A percentile compares a stretch with the other conserved stretches of the same genome.
Evolutionary conservation across 2,888 invertebrate genomes (phyloP).

Genomic region (Eupithecia centaureata): DNA sequence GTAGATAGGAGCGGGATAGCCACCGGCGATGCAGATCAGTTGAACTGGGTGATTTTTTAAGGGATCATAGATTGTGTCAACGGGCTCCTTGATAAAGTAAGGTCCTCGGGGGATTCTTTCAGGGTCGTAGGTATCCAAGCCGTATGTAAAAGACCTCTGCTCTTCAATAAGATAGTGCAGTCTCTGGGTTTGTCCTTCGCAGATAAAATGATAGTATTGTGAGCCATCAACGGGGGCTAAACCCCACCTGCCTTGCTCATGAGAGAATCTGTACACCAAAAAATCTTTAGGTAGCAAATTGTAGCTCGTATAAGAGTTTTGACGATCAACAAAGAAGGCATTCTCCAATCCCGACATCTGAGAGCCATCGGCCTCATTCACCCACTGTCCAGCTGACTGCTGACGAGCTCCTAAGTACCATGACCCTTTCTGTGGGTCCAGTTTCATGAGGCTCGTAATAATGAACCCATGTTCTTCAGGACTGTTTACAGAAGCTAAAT

Average conservation of each 20-base stretch:
- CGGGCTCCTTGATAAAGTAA: slow-evolving; percentile 93
- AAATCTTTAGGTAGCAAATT: slow-evolving; percentile 87
- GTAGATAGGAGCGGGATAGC: slow-evolving; percentile 95
- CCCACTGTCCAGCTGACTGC: slow-evolving; percentile 89
- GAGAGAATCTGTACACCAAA: slow-evolving; percentile 91
- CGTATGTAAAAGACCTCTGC: slow-evolving; percentile 93
- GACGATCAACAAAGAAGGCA: slow-evolving; percentile 88
- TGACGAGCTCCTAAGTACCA: slow-evolving; percentile 95
- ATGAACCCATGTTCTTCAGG: slow-evolving; percentile 95
- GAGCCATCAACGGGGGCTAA: slow-evolving; percentile 91
- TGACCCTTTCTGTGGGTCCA: slow-evolving; percentile 93
- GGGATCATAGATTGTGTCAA: slow-evolving; percentile 92
- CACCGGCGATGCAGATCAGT: slow-evolving; percentile 92
- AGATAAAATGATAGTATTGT: slow-evolving; percentile 92
- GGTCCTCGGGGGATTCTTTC: slow-evolving; percentile 94
- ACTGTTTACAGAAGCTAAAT: slow-evolving; percentile 90
- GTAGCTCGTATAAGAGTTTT: slow-evolving; percentile 67
- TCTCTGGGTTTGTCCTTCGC: slow-evolving; percentile 91
- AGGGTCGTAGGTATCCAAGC: slow-evolving; percentile 91
- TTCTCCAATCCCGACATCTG: slow-evolving; percentile 91
- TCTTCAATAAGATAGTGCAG: slow-evolving; percentile 89
- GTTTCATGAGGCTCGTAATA: slow-evolving; percentile 89
- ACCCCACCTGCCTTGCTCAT: slow-evolving; percentile 91
- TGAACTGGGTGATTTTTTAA: slow-evolving; percentile 90
- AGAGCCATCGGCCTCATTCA: slow-evolving; percentile 92